Percentiles rank a stretch among this genome's conserved stretches.
Conservation (phyloP, 30 jellyfish, hydroid and myxozoan genomes). For the Pelagia noctiluca region DNA sequence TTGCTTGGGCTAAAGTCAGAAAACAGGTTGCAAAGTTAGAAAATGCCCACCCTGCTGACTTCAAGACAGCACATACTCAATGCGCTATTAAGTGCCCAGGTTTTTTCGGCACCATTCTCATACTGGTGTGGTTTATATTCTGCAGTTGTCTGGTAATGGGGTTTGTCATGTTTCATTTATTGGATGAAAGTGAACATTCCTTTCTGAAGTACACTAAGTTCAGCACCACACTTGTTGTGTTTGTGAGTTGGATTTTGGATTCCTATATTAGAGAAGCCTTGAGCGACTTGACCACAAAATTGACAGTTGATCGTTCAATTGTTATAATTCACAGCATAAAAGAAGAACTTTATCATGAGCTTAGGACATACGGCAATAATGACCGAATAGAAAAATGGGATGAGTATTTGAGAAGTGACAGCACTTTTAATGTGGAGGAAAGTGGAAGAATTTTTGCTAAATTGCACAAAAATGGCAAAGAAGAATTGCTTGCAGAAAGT, state of each 20-base stretch:
- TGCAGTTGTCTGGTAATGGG: not conserved
- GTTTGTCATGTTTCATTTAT: not conserved
- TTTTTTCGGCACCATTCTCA: not conserved
- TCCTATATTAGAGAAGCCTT: not conserved
- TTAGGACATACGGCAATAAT: not conserved
- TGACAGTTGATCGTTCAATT: not conserved
- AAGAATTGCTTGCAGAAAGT: not conserved
- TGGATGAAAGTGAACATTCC: not conserved
- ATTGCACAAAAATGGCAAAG: not conserved
- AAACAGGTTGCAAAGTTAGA: not conserved
- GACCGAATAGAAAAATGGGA: not conserved
- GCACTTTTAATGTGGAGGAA: not conserved
- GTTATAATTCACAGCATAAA: not conserved
- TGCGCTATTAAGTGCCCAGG: not conserved
- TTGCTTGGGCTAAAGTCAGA: not conserved
- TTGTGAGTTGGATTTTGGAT: conserved; percentile 2
- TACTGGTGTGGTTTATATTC: not conserved
- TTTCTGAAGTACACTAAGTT: conserved; percentile 1
- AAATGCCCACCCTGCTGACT: not conserved
- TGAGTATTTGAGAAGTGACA: not conserved
- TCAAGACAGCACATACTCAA: not conserved
- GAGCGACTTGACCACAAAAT: not conserved
- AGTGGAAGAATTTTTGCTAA: not conserved
- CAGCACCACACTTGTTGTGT: not conserved
- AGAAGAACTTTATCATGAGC: conserved; percentile 9